Percentiles rank a stretch among this genome's conserved stretches.
These are phyloP conservation scores for Cichladusa arquata DNA, from an alignment of 2,113 vertebrate genomes.

Conservation along the genomic window DNA sequence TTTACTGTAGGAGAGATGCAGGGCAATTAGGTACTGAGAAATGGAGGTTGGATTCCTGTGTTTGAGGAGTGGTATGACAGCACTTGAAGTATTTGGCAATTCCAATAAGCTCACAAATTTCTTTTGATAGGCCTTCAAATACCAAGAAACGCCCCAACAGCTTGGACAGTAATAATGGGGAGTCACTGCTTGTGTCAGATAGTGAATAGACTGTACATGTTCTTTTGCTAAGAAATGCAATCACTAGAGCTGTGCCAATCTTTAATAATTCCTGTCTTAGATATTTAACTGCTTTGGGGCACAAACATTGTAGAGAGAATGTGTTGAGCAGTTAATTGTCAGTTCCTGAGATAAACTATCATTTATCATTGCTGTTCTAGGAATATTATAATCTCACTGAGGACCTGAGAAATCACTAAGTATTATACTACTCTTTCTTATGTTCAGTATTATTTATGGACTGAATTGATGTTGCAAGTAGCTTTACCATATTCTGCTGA, in stretches of 20 bases:
- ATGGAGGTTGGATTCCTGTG: slow-evolving; percentile 9
- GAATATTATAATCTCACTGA: slow-evolving; percentile 55
- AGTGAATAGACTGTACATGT: slow-evolving; percentile 9
- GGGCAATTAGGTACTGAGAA: neutral
- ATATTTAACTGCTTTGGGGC: slow-evolving; percentile 55
- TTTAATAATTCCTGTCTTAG: slow-evolving; percentile 62
- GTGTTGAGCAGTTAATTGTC: slow-evolving; percentile 57
- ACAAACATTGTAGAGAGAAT: slow-evolving; percentile 30
- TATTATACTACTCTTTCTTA: slow-evolving; percentile 32
- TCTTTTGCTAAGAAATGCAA: slow-evolving; percentile 61
- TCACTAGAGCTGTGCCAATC: slow-evolving; percentile 37
- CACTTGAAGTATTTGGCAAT: slow-evolving; percentile 46
- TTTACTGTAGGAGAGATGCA: neutral
- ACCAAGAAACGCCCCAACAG: neutral
- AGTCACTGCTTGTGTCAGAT: slow-evolving; percentile 35
- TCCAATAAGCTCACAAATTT: slow-evolving; percentile 27
- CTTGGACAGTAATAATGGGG: neutral
- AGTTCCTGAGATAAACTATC: slow-evolving; percentile 57
- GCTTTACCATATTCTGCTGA: slow-evolving; percentile 43
- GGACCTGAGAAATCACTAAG: slow-evolving; percentile 23
- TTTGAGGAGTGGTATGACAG: slow-evolving; percentile 34
- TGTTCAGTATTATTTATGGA: slow-evolving; percentile 44
- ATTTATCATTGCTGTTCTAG: slow-evolving; percentile 57
- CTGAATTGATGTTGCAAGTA: slow-evolving; percentile 45
- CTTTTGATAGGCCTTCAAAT: slow-evolving; percentile 47